A percentile compares a stretch with the other conserved stretches of the same genome.
phyloP scores from a whole-genome alignment of 53 echinoderm and acorn worm species.

The Holothuria scabra region DNA sequence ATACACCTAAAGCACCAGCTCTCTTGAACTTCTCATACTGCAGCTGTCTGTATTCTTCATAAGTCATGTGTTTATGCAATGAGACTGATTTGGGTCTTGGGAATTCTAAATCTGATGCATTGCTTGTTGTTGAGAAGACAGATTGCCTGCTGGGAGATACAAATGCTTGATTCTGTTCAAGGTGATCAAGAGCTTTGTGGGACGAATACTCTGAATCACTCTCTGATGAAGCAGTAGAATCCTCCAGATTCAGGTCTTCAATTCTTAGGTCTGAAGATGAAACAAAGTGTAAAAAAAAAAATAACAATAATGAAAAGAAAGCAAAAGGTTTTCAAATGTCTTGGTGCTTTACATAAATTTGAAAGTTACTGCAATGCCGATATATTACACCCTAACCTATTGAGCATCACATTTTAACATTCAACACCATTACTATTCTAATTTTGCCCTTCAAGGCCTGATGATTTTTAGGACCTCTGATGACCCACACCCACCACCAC shows the following conservation, averaged over 20 bases:
- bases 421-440: no score
- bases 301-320: background rate
- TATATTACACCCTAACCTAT: no score
- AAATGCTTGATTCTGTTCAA: conserved; percentile 46
- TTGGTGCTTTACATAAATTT: no score
- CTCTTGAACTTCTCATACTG: conserved; percentile 97
- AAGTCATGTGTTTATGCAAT: conserved; percentile 87
- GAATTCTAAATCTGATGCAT: conserved; percentile 82
- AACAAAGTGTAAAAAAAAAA: background rate
- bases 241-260: conserved; percentile 82
- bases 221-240: conserved; percentile 77
- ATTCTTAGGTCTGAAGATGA: conserved; percentile 70
- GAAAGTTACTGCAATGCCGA: no score
- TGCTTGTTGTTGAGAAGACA: conserved; percentile 61
- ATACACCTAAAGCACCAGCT: conserved; percentile 91
- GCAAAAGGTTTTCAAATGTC: no score
- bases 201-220: conserved; percentile 72
- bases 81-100: conserved; percentile 90
- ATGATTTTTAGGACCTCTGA: no score
- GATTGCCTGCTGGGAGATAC: conserved; percentile 69
- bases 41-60: conserved; percentile 90
- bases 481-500: no score
- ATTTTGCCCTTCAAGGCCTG: no score
- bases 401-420: no score
- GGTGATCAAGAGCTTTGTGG: background rate